Base-by-base conservation (phyloP, 2,888 invertebrate species). In the Allygus modestus region DNA sequence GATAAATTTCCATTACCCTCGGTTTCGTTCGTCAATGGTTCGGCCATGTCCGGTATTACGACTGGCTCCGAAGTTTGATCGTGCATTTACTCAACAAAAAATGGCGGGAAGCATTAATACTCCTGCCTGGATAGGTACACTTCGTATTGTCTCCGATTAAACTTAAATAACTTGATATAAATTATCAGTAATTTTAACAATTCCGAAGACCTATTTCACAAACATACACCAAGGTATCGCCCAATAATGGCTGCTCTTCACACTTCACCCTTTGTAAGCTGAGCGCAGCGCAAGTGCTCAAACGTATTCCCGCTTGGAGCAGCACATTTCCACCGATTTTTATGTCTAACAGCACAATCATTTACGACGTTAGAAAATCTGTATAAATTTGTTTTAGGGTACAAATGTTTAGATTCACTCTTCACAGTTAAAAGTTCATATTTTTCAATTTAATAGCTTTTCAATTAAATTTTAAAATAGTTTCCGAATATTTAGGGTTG, bases 1-100 rank as follows among this genome's bases (percentile, higher is more conserved):
- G 87, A 61, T 82, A 86, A 71, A 84, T 87, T 87, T 86, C 88
- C 89, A 87, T 87, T 86, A 86, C 90, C 90, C 90, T 91, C 91
- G 91, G 91, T 89, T 89, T 91, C 90, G 89, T 90, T 91, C 91
- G 91, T 89, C 89, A 91, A 89, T 88, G 91, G 90, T 91, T 91
- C 91, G 91, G 91, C 90, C 90, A 92, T 92, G 91, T 91, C 91
- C 92, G 92, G 90, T 90, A 91, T 89, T 88, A 91, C 91, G 91
- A 91, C 90, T 89, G 90, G 89, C 90, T 91, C 91, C 91, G 91
- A 91, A 90, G 90, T 89, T 89, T 90, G 91, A 88, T 89, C 86
- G 79, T 84, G 86, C 86, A 86, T 86, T 85, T 82, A 23, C 51
- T 82, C 20, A 58, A 33, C 33, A 79, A 83, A 81, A 85, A 85